Evolutionary conservation across 2,797 vertebrate genomes (phyloP), one percentile per base, ranked within the genome.

Genomic region (Philypnodon macrostomus): DNA sequence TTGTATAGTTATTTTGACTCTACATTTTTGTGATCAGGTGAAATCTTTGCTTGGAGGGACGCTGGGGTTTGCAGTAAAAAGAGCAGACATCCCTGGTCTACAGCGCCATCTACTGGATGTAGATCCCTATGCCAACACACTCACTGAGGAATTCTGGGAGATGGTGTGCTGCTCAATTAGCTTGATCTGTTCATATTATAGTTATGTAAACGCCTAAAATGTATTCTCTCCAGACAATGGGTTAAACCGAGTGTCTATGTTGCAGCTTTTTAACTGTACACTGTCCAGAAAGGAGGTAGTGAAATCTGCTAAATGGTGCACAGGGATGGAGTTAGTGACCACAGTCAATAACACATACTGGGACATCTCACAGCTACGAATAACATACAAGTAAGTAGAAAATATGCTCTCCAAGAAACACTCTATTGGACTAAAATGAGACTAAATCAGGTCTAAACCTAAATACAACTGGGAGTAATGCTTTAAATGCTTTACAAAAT

Each of bases 141-240:
- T 94, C 56, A 88, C 89, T 0, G 89, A 91, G 56, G 89, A 92
- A 64, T 95, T 95, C 79, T 95, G 92, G 92, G 88, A 92, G 67
- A 88, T 56, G 4, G 91, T 87, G 19, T 77, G 5, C 5, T 9
- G n/a, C 13, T 4, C 19, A n/a, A 15, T 6, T 36, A 32, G 14
- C 4, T 12, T 5, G 13, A 32, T 16, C 14, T 7, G 7, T 6
- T 29, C 27, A 29, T 29, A 11, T 26, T 13, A 30, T 31, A 52
- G 7, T 40, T 15, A 37, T 19, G 9, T 6, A 3, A 36, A 38
- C 19, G 23, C 16, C 18, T 31, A 7, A 16, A 10, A 32, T n/a
- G n/a, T 7, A n/a, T 11, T 10, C 27, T 29, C 7, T 9, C 10
- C 27, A 29, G 26, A 27, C 12, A 33, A 13, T 7, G 13, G 11